Percentiles rank a stretch among this genome's conserved stretches.
Conservation (phyloP, 2,113 vertebrate genomes). For the Sinocyclocheilus grahami region DNA sequence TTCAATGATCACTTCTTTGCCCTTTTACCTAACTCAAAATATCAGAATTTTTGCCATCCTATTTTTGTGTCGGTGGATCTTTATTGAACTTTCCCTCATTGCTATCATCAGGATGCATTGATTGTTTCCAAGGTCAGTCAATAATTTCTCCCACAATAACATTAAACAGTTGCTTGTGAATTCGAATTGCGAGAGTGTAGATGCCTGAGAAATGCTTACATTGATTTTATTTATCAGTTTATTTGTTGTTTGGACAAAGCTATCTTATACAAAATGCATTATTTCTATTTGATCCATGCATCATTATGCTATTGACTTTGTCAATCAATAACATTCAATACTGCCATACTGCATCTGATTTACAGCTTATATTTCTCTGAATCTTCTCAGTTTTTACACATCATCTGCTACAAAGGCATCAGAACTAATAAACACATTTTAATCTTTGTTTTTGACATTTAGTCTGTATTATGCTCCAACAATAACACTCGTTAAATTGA, state of each 20-base stretch:
- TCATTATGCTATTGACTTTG: not conserved
- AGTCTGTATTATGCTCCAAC: constrained; percentile 1
- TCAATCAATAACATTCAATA: constrained; percentile 10
- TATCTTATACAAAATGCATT: not conserved
- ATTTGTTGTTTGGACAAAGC: constrained; percentile 6
- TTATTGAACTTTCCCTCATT: constrained; percentile 43
- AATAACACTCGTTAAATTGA: constrained; percentile 31
- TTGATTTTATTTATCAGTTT: constrained; percentile 4
- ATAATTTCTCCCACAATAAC: constrained; percentile 41
- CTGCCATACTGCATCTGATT: not conserved
- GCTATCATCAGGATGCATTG: constrained; percentile 37
- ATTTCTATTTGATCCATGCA: not conserved
- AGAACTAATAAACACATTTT: constrained; percentile 18
- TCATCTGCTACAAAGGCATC: constrained; percentile 4
- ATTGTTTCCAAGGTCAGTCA: constrained; percentile 51
- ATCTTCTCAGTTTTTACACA: not conserved
- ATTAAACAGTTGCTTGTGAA: constrained; percentile 28
- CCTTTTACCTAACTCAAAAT: constrained; percentile 26
- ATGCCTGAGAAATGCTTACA: not conserved
- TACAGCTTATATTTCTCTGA: not conserved
- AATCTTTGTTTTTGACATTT: constrained; percentile 15
- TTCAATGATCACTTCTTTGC: constrained; percentile 1
- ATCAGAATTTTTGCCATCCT: constrained; percentile 34
- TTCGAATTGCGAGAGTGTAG: constrained; percentile 2
- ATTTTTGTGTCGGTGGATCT: constrained; percentile 30